A percentile compares a stretch with the other conserved stretches of the same genome.
Conservation (phyloP, 2,888 invertebrate genomes). For the Leptarthrus brevirostris region DNA sequence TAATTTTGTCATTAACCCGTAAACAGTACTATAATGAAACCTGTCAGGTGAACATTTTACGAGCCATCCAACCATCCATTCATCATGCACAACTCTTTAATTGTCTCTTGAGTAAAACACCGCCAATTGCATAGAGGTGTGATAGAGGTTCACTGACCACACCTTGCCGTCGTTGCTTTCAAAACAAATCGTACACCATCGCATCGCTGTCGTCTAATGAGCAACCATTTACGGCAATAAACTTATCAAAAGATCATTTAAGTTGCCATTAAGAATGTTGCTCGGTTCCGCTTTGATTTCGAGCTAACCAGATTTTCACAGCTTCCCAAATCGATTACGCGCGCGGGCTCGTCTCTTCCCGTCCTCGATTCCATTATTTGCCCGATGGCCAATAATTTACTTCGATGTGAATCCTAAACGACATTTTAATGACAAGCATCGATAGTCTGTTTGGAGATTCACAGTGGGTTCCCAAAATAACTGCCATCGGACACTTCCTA, state of each 20-base stretch:
- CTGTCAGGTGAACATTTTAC: too few species aligned
- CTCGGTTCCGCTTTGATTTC: constrained; percentile 35
- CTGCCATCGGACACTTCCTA: background rate
- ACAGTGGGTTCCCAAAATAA: background rate
- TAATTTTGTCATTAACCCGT: too few species aligned
- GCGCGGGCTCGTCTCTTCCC: background rate
- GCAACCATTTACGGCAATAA: constrained; percentile 27
- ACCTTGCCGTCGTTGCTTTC: background rate
- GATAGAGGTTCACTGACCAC: constrained; percentile 31
- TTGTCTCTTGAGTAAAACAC: background rate
- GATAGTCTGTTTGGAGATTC: constrained; percentile 14
- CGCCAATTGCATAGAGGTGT: background rate
- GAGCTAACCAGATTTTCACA: constrained; percentile 38
- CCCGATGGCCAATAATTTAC: constrained; percentile 32
- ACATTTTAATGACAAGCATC: constrained; percentile 28
- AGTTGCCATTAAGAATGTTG: constrained; percentile 12
- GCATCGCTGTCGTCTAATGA: constrained; percentile 14
- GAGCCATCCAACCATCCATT: background rate
- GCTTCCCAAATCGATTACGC: constrained; percentile 44
- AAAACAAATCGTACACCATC: constrained; percentile 28
- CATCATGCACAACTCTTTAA: constrained; percentile 8
- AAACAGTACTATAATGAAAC: too few species aligned
- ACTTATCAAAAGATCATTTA: constrained; percentile 32
- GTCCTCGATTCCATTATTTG: constrained; percentile 12
- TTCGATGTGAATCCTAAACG: constrained; percentile 30